Percentiles rank a stretch among this genome's conserved stretches.
Conservation (phyloP, 2,797 vertebrate species). For the Neomorphus geoffroyi region DNA sequence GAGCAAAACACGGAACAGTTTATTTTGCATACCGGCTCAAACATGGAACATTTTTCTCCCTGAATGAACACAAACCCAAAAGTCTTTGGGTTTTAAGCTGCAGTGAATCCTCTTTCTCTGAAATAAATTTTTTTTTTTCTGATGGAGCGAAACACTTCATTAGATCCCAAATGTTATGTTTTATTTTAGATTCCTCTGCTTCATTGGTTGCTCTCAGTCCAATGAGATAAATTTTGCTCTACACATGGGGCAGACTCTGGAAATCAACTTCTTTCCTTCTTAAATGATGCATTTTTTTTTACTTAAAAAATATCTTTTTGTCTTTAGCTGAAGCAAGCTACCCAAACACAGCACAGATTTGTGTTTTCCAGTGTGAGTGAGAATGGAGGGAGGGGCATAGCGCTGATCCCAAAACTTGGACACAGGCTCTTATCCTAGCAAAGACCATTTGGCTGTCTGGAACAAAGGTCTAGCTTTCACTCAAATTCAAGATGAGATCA, state of each 20-base stretch:
- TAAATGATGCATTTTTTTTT: not conserved
- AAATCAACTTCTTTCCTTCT: not conserved
- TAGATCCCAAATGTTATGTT: not conserved
- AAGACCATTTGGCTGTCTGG: not conserved
- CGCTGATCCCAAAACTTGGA: not conserved
- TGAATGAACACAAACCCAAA: not conserved
- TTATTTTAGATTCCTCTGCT: not conserved
- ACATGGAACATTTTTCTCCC: not conserved
- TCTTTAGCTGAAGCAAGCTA: not conserved
- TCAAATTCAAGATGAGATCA: not conserved
- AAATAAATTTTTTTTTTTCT: not conserved
- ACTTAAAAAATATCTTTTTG: not conserved
- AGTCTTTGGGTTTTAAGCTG: not conserved
- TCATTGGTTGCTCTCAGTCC: not conserved
- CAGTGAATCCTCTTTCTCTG: not conserved
- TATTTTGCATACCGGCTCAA: not conserved
- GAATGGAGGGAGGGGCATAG: not conserved
- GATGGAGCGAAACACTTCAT: not conserved
- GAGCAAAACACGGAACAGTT: not conserved
- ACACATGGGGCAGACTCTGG: not conserved
- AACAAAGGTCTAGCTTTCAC: not conserved
- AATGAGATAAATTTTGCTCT: not conserved
- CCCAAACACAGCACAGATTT: not conserved
- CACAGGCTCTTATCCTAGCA: not conserved
- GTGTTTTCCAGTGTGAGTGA: not conserved